Evolutionary conservation across 2,797 vertebrate species (phyloP), one percentile per base, ranked within the genome.

Genomic region (Chelmon rostratus): DNA sequence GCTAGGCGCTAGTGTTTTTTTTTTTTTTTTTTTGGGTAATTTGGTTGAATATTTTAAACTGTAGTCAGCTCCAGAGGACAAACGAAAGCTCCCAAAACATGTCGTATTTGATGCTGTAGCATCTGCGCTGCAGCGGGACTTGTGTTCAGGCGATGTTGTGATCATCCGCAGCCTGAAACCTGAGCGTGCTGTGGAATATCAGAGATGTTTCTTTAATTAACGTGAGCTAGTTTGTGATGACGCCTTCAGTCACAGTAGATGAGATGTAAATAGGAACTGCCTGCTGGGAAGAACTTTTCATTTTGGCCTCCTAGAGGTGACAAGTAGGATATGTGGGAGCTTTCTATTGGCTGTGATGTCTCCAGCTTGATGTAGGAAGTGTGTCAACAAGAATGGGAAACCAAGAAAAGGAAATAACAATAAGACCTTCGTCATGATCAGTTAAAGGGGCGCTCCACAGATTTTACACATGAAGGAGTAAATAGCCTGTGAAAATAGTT

Each of bases 251-350:
- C 84, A 50, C 28, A 77, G 86, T 74, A 65, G 54, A 81, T 69
- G 72, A 35, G 75, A 86, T 78, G 80, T 47, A 91, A 91, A 89
- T 86, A 86, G 79, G 81, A 89, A 28, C 74, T 66, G 79, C 77
- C 73, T 79, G 78, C 79, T 58, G 82, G 76, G 85, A 44, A 40
- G 56, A 81, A 71, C 16, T 9, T 77, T 68, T 86, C 69, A 84
- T 58, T 78, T 82, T 42, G 33, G 59, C 65, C 57, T 80, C 76
- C 21, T 63, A 4, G 82, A 86, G 75, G 73, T 65, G 79, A 82
- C 40, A 47, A 73, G 50, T 37, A 25, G 75, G 73, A 76, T 67
- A 52, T 75, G 62, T 49, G 56, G 78, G 67, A 73, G 44, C 70
- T 73, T 83, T 54, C 72, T 28, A 66, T 54, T 81, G 74, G 78